Evolutionary conservation across 2,113 vertebrate species (phyloP).

Genomic region (Siphamia tubifer): DNA sequence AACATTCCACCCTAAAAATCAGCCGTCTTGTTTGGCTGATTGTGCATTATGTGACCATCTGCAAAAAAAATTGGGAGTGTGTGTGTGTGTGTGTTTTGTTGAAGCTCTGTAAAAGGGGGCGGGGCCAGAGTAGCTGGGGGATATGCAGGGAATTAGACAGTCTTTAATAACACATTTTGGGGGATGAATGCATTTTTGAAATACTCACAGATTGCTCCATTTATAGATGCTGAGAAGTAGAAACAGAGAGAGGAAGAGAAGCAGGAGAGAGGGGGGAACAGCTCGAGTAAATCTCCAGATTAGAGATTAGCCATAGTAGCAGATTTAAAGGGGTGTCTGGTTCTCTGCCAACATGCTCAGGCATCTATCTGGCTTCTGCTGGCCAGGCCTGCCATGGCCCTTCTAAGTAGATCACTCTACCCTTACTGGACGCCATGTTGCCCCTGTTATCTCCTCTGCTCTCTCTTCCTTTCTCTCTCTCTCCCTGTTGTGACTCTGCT

Average conservation of each 20-base stretch:
- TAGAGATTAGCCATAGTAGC: constrained; percentile 82
- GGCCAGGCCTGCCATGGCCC: constrained; percentile 57
- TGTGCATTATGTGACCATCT: constrained; percentile 80
- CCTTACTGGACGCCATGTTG: constrained; percentile 48
- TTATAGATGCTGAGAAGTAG: constrained; percentile 71
- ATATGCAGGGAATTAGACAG: constrained; percentile 65
- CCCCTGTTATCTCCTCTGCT: constrained; percentile 29
- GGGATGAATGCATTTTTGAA: constrained; percentile 76
- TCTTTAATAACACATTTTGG: constrained; percentile 81
- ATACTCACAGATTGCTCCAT: constrained; percentile 79
- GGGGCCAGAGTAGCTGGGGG: constrained; percentile 36
- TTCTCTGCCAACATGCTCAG: constrained; percentile 73
- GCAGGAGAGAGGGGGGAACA: constrained; percentile 58
- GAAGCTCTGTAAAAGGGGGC: constrained; percentile 13
- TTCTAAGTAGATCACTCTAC: constrained; percentile 73
- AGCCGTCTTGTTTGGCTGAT: constrained; percentile 81
- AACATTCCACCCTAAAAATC: constrained; percentile 72
- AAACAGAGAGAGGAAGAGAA: constrained; percentile 48
- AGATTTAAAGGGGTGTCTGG: constrained; percentile 80
- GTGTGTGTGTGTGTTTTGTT: constrained; percentile 31
- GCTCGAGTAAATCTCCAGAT: constrained; percentile 83
- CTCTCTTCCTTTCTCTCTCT: constrained; percentile 18
- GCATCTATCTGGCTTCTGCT: constrained; percentile 79
- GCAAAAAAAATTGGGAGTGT: constrained; percentile 53
- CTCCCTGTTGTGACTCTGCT: neutral